phyloP scores from a whole-genome alignment of 2,888 invertebrate genomes.

The Philopedon plagiatum region DNA sequence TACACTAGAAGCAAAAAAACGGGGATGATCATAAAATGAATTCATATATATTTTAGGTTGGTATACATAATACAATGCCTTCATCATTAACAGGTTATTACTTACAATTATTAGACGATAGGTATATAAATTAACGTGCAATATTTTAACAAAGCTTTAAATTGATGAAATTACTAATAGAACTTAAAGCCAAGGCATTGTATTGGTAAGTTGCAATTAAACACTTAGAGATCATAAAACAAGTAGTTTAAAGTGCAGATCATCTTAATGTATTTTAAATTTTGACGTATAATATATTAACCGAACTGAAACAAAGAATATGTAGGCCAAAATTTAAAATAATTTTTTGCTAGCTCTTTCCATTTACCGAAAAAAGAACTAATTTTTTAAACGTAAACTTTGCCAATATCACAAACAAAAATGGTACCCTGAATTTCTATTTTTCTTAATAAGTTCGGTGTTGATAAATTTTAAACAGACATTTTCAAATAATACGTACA shows the following conservation, averaged over 20 bases:
- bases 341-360: constrained; percentile 5
- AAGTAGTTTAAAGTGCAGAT: background rate
- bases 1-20: constrained; percentile 45
- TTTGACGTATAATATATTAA: background rate
- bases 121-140: no score
- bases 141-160: background rate
- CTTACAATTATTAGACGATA: no score
- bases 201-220: background rate
- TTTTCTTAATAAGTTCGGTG: constrained; percentile 11
- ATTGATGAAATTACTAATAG: background rate
- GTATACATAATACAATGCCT: constrained; percentile 23
- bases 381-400: constrained; percentile 15
- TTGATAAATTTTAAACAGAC: constrained; percentile 14
- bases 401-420: constrained; percentile 29
- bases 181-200: background rate
- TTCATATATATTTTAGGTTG: background rate
- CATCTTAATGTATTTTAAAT: constrained; percentile 15
- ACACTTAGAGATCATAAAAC: constrained; percentile 1
- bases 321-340: constrained; percentile 2
- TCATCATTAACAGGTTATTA: background rate
- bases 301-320: background rate
- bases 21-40: constrained; percentile 31
- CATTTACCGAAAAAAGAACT: background rate
- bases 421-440: constrained; percentile 24
- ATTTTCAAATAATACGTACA: background rate